Conservation (phyloP, 2,888 invertebrate genomes). For the Cremastinae sp. region DNA sequence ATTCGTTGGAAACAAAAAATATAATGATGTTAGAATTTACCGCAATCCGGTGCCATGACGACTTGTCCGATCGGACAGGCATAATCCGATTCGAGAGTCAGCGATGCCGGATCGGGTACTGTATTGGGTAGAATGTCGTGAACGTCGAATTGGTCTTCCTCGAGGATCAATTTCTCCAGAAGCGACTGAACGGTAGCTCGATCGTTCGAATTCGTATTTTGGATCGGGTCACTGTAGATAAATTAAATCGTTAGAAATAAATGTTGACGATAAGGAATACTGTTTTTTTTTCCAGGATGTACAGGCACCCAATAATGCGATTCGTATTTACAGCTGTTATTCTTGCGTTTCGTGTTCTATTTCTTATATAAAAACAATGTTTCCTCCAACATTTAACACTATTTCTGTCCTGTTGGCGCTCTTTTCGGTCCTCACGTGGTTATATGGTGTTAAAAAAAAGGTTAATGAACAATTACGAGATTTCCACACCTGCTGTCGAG, state of each 20-base stretch:
- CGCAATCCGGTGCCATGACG: slow-evolving; percentile 95
- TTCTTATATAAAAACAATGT: slow-evolving; percentile 40
- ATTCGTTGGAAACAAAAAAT: too few relatives aligned
- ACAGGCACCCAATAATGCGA: slow-evolving; percentile 62
- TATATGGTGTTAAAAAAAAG: slow-evolving; percentile 48
- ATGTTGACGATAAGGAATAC: not conserved
- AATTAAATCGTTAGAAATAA: slow-evolving; percentile 32
- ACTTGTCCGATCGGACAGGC: slow-evolving; percentile 97
- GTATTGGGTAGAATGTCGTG: slow-evolving; percentile 96
- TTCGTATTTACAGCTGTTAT: slow-evolving; percentile 75
- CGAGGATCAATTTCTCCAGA: slow-evolving; percentile 93
- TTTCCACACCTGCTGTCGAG: slow-evolving; percentile 58
- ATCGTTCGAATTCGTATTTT: slow-evolving; percentile 93
- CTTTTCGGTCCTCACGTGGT: slow-evolving; percentile 30
- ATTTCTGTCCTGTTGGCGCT: slow-evolving; percentile 42
- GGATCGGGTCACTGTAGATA: slow-evolving; percentile 90
- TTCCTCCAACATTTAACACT: slow-evolving; percentile 46
- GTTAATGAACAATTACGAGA: slow-evolving; percentile 49
- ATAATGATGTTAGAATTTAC: slow-evolving; percentile 82
- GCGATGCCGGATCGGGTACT: slow-evolving; percentile 94
- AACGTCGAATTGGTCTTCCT: slow-evolving; percentile 96
- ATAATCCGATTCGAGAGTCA: slow-evolving; percentile 93
- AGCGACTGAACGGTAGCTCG: slow-evolving; percentile 91
- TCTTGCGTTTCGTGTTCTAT: slow-evolving; percentile 56
- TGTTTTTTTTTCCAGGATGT: slow-evolving; percentile 34